Percentiles rank a stretch among this genome's conserved stretches.
Evolutionary conservation across 2,113 vertebrate species (phyloP).

Genomic region (Ochotona curzoniae): DNA sequence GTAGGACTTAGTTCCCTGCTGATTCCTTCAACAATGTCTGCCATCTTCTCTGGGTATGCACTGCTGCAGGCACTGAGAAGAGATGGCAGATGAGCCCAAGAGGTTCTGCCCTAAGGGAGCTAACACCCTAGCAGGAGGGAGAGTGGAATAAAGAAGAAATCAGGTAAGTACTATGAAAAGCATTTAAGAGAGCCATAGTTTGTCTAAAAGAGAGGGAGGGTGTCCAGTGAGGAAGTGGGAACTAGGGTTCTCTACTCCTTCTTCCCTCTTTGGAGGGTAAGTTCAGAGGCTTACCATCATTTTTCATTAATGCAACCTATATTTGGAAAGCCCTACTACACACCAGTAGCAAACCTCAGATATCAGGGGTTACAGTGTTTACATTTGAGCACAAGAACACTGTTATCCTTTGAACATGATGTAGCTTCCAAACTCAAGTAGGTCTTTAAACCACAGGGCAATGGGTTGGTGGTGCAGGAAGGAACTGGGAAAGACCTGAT

Average conservation of each 20-base stretch:
- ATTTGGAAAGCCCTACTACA: background rate
- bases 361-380: background rate
- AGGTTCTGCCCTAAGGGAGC: background rate
- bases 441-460: too few species aligned
- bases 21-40: conserved; percentile 23
- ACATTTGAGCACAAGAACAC: conserved; percentile 28
- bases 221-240: background rate
- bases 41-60: background rate
- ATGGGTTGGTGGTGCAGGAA: too few species aligned
- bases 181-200: background rate
- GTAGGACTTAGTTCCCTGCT: background rate
- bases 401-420: too few species aligned
- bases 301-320: conserved; percentile 43
- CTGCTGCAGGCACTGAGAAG: background rate
- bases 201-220: background rate
- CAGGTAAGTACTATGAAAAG: background rate
- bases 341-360: background rate
- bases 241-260: background rate
- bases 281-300: background rate
- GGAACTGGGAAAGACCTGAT: too few species aligned
- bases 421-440: too few species aligned
- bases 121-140: background rate
- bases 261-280: background rate
- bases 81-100: background rate
- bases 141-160: conserved; percentile 17